Conservation (phyloP, 2,888 invertebrate genomes). For the Tineola bisselliella region DNA sequence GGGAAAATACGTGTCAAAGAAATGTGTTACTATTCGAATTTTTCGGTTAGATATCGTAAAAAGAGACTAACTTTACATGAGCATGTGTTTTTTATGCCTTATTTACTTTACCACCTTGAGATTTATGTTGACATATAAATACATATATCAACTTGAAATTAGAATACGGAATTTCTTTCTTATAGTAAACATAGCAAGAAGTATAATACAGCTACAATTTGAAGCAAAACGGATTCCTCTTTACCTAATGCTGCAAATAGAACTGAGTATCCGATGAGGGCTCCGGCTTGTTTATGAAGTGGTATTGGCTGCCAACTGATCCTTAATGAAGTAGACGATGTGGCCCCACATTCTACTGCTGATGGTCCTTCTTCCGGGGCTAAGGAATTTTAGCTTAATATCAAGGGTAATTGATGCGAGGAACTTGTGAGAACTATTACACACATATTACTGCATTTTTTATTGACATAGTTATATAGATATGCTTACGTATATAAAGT, state of each 20-base stretch:
- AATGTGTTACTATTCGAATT: neutral
- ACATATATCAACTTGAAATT: too few relatives aligned
- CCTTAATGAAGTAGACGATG: constrained; percentile 80
- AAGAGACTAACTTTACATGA: too few relatives aligned
- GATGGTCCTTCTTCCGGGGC: constrained; percentile 84
- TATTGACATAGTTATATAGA: too few relatives aligned
- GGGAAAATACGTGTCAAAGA: neutral
- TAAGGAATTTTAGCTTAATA: constrained; percentile 24
- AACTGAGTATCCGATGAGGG: constrained; percentile 85
- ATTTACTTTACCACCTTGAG: too few relatives aligned
- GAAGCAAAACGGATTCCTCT: neutral
- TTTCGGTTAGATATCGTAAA: neutral
- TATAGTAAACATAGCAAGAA: neutral
- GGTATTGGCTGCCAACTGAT: constrained; percentile 80
- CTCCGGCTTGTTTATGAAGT: constrained; percentile 79
- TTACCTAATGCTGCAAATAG: constrained; percentile 73
- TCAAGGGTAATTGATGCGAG: too few relatives aligned
- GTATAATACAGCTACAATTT: too few relatives aligned
- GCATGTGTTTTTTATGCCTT: too few relatives aligned
- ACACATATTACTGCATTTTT: too few relatives aligned
- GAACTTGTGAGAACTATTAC: too few relatives aligned
- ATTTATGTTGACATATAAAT: neutral
- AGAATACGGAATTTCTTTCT: too few relatives aligned
- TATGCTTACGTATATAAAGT: too few relatives aligned
- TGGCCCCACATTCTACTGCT: constrained; percentile 77